Conservation (phyloP, 2,113 vertebrate genomes). For the sheep (Ovis aries) region DNA sequence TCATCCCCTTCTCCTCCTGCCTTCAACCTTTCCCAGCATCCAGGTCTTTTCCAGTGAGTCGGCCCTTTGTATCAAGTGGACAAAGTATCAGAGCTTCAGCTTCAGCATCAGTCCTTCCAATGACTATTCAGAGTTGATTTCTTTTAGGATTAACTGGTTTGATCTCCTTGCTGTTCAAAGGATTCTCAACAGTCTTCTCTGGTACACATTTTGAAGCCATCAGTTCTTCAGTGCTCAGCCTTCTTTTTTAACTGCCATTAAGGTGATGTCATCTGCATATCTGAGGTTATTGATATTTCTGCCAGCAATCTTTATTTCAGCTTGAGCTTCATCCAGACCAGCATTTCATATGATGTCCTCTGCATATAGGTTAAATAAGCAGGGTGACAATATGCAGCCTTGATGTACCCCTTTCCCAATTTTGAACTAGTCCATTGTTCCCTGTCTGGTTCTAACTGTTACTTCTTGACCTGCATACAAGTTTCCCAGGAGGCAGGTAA, state of each 20-base stretch:
- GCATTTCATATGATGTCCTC: not conserved
- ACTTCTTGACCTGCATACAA: not conserved
- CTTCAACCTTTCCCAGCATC: not conserved
- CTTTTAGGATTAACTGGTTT: not conserved
- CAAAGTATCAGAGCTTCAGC: not conserved
- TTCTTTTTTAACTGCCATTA: not conserved
- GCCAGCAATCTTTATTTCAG: not conserved
- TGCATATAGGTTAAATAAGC: not conserved
- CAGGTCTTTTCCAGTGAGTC: not conserved
- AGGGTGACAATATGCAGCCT: not conserved
- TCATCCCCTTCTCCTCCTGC: not conserved
- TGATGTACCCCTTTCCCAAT: not conserved
- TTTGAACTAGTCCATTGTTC: not conserved
- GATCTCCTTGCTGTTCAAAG: not conserved
- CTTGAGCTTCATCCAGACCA: accelerated
- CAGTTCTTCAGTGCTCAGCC: not conserved
- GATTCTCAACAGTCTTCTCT: not conserved
- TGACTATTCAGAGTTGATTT: not conserved
- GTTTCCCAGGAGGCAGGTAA: not conserved
- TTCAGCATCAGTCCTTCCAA: not conserved
- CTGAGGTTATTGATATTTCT: not conserved
- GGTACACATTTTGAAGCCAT: not conserved
- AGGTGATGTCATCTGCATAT: not conserved
- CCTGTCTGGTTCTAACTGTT: not conserved
- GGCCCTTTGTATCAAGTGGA: not conserved